Evolutionary conservation across 2,113 vertebrate genomes (phyloP), one percentile per base, ranked within the genome.

Genomic region (Scytalopus superciliaris): DNA sequence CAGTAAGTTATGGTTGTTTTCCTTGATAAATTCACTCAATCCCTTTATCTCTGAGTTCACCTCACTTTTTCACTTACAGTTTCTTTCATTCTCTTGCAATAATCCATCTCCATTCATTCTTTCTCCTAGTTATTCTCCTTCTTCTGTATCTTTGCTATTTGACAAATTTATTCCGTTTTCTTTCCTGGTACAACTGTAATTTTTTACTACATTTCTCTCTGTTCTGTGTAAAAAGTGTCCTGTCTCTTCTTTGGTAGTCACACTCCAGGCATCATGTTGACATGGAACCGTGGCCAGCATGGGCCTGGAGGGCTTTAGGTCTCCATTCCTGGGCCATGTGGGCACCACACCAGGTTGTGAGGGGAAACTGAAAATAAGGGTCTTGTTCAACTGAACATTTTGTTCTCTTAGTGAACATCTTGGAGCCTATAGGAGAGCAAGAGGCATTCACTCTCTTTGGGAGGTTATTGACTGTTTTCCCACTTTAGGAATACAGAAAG

Each of bases 371-470:
- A 30, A 67, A 83, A 57, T 7, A 39, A 88, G 4, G 9, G 40
- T 55, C 42, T 50, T 2, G 0, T 44, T 72, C 67, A 62, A 57
- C 14, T 6, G 25, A 67, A 9, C 2, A 0, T 10, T 33, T 50
- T 57, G 28, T 33, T 33, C 22, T 77, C n/a, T 52, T 60, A 24
- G 33, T 83, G 47, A 84, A 5, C 35, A 25, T 35, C 68, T 53
- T 52, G 37, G 40, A 56, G 44, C 40, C 49, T 50, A 12, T 0
- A 2, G 16, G 17, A 45, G 19, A 50, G 8, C 1, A 7, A 62
- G n/a, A 83, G 8, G 16, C 31, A 21, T 69, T 74, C 52, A 12
- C 52, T 77, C 42, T 69, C 47, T 50, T 62, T 57, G 28, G 25
- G 21, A 39, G 23, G 19, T 21, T 82, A 89, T 19, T 75, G 19